phyloP scores from a whole-genome alignment of 2,113 vertebrate genomes.

The Crotalus tigris region DNA sequence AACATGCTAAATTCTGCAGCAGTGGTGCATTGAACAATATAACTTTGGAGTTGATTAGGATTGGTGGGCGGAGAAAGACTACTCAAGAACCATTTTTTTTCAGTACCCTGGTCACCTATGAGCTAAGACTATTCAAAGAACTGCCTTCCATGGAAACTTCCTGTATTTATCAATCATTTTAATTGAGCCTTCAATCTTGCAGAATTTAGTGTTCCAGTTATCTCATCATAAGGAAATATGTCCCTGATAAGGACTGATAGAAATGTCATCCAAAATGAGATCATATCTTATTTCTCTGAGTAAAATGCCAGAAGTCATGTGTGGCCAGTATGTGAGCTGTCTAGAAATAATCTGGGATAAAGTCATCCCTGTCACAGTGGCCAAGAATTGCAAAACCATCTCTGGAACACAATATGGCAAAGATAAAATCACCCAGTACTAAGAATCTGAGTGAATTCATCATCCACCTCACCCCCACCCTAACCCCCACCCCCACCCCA shows the following conservation, averaged over 20 bases:
- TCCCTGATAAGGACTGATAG: background rate
- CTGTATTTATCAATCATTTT: background rate
- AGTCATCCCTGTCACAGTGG: background rate
- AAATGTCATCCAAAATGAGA: background rate
- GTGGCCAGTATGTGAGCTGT: background rate
- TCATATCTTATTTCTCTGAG: background rate
- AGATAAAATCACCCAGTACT: background rate
- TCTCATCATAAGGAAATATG: background rate
- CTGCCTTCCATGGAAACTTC: background rate
- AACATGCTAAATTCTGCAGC: background rate
- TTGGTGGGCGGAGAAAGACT: background rate
- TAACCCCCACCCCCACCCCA: too few species aligned
- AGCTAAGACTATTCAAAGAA: background rate
- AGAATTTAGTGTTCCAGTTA: background rate
- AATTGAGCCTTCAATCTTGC: background rate
- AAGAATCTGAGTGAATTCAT: background rate
- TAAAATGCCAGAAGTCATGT: background rate
- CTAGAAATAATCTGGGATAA: background rate
- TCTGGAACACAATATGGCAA: background rate
- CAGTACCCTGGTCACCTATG: background rate
- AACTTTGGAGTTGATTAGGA: background rate
- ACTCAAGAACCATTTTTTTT: background rate
- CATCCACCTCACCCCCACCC: rapidly evolving
- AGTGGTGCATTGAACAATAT: background rate
- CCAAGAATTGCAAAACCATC: background rate